A percentile compares a stretch with the other conserved stretches of the same genome.
These are phyloP conservation scores for Drosophila ezoana DNA, from an alignment of 2,888 invertebrate genomes.

Conservation along the genomic window DNA sequence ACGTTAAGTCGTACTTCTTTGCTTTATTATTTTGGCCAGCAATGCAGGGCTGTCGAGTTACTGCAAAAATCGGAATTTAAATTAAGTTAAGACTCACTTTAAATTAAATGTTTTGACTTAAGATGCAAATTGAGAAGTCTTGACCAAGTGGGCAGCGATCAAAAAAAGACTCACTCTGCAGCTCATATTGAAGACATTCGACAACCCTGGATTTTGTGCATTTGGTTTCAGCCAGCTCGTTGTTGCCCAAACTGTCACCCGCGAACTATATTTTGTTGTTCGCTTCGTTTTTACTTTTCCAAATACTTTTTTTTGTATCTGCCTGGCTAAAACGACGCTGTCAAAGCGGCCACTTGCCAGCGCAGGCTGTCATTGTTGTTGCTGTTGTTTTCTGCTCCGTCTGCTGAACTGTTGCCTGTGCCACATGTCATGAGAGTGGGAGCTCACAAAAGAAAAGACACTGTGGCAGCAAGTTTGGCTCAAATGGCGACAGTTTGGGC, in stretches of 20 bases:
- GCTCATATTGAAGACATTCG: constrained; percentile 13
- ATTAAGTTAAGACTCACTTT: neutral
- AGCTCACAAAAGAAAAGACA: constrained; percentile 8
- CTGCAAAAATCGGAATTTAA: neutral
- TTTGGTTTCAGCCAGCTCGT: constrained; percentile 6
- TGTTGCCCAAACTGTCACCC: constrained; percentile 57
- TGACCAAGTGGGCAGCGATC: neutral
- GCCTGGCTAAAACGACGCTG: constrained; percentile 60
- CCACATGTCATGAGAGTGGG: constrained; percentile 46
- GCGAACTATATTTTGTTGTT: constrained; percentile 27
- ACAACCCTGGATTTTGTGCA: constrained; percentile 35
- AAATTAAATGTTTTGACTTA: neutral
- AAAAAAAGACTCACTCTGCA: too few species aligned
- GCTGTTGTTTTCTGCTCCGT: constrained; percentile 17
- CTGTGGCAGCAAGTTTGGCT: constrained; percentile 17
- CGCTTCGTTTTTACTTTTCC: constrained; percentile 3
- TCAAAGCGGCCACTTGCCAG: constrained; percentile 71
- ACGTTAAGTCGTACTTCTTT: constrained; percentile 44
- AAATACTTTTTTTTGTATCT: constrained; percentile 11
- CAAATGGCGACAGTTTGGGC: constrained; percentile 53
- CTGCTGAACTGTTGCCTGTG: constrained; percentile 34
- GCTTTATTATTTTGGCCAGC: constrained; percentile 17
- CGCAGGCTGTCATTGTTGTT: constrained; percentile 43
- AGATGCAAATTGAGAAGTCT: neutral
- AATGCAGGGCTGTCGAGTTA: constrained; percentile 35